Conservation (phyloP, 2,797 vertebrate genomes). For the Heteromormyrus szaboi region DNA sequence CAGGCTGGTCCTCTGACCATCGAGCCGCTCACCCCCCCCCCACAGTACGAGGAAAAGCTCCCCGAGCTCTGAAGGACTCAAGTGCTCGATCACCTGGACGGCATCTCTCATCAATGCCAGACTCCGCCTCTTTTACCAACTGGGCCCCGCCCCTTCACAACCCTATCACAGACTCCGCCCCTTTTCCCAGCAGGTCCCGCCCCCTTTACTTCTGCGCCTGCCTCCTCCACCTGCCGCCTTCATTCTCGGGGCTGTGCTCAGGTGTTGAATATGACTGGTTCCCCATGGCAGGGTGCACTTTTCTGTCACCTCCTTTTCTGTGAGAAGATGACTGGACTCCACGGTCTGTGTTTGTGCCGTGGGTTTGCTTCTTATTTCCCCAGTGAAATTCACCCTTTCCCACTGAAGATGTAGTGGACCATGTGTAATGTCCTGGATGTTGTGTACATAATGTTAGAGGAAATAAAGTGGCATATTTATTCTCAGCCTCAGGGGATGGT, state of each 20-base stretch:
- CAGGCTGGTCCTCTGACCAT: constrained; percentile 59
- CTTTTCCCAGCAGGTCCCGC: background rate
- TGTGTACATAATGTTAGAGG: background rate
- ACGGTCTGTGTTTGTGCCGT: background rate
- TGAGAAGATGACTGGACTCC: background rate
- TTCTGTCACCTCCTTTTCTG: background rate
- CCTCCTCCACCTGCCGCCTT: background rate
- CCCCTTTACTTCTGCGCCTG: background rate
- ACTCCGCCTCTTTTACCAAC: background rate
- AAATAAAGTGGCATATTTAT: background rate
- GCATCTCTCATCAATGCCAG: background rate
- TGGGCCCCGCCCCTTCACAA: background rate
- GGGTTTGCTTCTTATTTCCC: background rate
- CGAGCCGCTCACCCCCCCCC: constrained; percentile 88
- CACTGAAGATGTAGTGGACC: background rate
- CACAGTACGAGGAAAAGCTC: constrained; percentile 75
- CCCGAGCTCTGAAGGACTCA: constrained; percentile 41
- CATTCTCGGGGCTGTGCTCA: background rate
- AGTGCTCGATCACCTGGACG: background rate
- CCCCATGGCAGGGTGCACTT: background rate
- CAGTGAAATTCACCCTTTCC: background rate
- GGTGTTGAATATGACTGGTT: background rate
- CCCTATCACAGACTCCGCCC: background rate
- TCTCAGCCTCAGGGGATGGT: background rate
- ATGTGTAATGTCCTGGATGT: background rate